These are phyloP conservation scores for Bombus haemorrhoidalis DNA, from an alignment of 1,140 invertebrate genomes.

Conservation along the genomic window DNA sequence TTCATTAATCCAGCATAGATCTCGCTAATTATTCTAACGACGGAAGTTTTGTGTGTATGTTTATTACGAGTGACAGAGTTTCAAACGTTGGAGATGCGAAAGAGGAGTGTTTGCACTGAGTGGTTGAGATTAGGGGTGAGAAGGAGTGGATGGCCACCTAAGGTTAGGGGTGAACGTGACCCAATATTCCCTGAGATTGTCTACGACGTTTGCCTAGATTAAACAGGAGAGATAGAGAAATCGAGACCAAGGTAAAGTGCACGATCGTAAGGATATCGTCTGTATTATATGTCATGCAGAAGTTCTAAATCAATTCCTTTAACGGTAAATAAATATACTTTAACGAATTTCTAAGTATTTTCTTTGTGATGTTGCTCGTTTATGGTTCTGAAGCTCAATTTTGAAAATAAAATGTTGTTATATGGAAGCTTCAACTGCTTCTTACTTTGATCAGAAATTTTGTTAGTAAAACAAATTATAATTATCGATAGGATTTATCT, in stretches of 20 bases:
- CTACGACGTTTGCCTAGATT: background rate
- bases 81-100: background rate
- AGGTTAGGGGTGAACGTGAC: background rate
- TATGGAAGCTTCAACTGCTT: background rate
- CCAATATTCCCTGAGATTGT: background rate
- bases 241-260: no score
- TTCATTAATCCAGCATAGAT: background rate
- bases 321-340: no score
- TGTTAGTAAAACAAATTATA: background rate
- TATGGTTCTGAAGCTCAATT: background rate
- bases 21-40: background rate
- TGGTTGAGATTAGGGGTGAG: background rate
- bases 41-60: background rate
- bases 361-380: background rate
- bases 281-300: background rate
- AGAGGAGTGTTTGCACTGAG: background rate
- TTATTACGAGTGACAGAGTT: background rate
- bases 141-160: background rate
- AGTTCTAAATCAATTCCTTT: background rate
- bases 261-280: background rate
- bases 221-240: background rate
- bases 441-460: background rate
- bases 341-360: no score
- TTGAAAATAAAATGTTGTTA: background rate
- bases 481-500: background rate